phyloP scores from a whole-genome alignment of 1,140 invertebrate species.

The Drosophila pseudoobscura region DNA sequence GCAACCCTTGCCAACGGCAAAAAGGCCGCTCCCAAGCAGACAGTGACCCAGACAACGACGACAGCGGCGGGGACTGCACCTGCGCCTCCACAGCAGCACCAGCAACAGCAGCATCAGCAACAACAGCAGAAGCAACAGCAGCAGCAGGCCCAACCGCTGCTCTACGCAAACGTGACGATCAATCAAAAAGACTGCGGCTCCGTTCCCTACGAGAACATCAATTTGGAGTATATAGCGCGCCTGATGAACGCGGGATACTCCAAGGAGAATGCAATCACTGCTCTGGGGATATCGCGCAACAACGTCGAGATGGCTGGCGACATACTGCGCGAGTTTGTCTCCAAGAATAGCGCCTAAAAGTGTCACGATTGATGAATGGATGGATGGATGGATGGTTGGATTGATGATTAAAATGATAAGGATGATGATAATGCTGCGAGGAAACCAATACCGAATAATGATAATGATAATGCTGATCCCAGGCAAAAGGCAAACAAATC shows the following conservation, averaged over 20 bases:
- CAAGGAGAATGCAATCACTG: constrained; percentile 94
- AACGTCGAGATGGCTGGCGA: constrained; percentile 97
- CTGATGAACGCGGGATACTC: constrained; percentile 94
- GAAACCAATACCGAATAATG: too few relatives aligned
- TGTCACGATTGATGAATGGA: neutral
- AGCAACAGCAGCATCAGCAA: neutral
- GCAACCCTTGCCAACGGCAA: constrained; percentile 60
- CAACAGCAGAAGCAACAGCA: constrained; percentile 1
- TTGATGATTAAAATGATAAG: too few relatives aligned
- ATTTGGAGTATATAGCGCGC: constrained; percentile 94
- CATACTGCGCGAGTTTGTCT: constrained; percentile 95
- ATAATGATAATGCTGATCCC: constrained; percentile 2
- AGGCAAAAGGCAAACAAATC: constrained; percentile 1
- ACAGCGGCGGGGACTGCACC: constrained; percentile 15
- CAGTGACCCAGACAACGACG: constrained; percentile 36
- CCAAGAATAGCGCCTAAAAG: constrained; percentile 80
- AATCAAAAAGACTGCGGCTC: constrained; percentile 83
- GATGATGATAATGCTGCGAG: too few relatives aligned
- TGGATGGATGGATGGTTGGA: neutral
- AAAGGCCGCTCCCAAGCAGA: constrained; percentile 40
- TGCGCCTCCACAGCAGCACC: constrained; percentile 44
- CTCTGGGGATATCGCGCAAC: constrained; percentile 94
- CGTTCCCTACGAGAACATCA: constrained; percentile 93
- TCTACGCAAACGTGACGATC: constrained; percentile 83
- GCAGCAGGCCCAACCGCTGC: constrained; percentile 64